These are phyloP conservation scores for Caenorhabditis inopinata DNA, from an alignment of 1,140 invertebrate genomes.

Conservation along the genomic window DNA sequence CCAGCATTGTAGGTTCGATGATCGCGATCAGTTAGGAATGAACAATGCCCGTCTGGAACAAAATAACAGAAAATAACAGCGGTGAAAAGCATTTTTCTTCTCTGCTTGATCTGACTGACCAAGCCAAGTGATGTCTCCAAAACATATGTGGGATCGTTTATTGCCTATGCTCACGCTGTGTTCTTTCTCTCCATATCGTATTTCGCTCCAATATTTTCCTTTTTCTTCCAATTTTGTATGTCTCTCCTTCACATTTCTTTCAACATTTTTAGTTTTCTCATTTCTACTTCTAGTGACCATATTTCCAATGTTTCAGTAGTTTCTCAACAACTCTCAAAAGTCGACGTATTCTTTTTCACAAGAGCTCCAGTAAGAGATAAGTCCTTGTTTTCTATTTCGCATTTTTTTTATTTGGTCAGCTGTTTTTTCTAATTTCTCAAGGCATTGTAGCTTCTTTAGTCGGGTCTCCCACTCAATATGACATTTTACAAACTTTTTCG, in stretches of 20 bases:
- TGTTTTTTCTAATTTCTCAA: neutral
- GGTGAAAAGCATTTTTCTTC: neutral
- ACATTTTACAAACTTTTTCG: neutral
- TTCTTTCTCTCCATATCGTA: constrained; percentile 1
- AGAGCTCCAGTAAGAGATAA: neutral
- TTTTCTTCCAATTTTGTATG: neutral
- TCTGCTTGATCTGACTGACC: no score
- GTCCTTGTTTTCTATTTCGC: neutral
- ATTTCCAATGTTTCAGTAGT: constrained; percentile 16
- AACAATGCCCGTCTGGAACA: neutral
- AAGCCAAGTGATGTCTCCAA: neutral
- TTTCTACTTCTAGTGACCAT: neutral
- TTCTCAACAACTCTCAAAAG: constrained; percentile 11
- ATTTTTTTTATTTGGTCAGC: constrained; percentile 14
- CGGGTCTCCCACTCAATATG: neutral
- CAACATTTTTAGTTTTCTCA: no score
- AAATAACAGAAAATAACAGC: neutral
- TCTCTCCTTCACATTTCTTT: no score
- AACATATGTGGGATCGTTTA: neutral
- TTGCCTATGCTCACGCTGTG: neutral
- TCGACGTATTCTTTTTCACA: constrained; percentile 21
- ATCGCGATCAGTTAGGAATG: neutral
- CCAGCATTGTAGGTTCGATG: no score
- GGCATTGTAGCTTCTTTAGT: no score
- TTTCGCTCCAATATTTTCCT: neutral